These are phyloP conservation scores for Mycteria americana DNA, from an alignment of 2,797 vertebrate genomes.

Conservation along the genomic window DNA sequence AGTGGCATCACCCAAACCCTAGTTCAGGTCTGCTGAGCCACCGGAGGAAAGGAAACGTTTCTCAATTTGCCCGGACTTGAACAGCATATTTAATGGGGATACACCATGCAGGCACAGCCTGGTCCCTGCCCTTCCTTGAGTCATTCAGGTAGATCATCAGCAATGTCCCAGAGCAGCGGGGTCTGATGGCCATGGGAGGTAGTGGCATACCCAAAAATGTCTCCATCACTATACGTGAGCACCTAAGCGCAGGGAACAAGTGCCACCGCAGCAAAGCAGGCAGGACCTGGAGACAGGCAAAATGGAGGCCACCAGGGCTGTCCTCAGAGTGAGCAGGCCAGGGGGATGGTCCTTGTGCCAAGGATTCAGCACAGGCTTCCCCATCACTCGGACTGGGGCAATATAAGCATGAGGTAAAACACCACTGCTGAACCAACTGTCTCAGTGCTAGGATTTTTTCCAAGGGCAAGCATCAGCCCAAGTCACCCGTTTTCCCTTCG, in stretches of 20 bases:
- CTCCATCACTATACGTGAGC: rapidly evolving
- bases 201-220: rapidly evolving
- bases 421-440: background rate
- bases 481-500: background rate
- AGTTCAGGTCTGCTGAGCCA: background rate
- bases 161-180: background rate
- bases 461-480: background rate
- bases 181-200: background rate
- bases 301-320: background rate
- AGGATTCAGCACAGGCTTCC: background rate
- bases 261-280: background rate
- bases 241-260: background rate
- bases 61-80: constrained; percentile 26
- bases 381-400: background rate
- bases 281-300: background rate
- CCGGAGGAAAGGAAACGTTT: background rate
- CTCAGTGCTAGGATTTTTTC: background rate
- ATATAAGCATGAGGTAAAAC: background rate
- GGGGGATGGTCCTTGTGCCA: background rate
- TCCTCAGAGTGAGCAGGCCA: background rate
- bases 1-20: background rate
- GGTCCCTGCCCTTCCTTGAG: constrained; percentile 11
- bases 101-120: background rate
- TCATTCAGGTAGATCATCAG: background rate
- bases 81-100: background rate